Evolutionary conservation across 2,113 vertebrate genomes (phyloP).

Genomic region (Menura novaehollandiae): DNA sequence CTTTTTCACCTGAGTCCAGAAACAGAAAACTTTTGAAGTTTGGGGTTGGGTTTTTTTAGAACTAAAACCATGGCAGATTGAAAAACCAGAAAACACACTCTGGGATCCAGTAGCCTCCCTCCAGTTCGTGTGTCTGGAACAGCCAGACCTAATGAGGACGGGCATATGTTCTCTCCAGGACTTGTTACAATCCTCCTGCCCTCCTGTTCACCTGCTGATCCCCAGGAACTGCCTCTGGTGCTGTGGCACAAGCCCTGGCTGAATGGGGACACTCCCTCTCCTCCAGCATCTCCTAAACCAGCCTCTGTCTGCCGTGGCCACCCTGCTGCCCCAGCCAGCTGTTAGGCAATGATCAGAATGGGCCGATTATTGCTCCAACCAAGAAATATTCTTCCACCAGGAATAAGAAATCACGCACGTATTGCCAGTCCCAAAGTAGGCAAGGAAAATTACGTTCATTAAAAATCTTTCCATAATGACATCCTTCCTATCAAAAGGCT

Average conservation of each 20-base stretch:
- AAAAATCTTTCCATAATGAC: conserved; percentile 38
- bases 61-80: neutral
- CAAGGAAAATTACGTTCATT: conserved; percentile 15
- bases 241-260: neutral
- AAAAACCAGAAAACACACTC: neutral
- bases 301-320: neutral
- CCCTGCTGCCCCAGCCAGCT: neutral
- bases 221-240: neutral
- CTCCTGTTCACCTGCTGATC: neutral
- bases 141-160: rapidly evolving
- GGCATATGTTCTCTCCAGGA: neutral
- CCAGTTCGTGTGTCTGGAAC: neutral
- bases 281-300: neutral
- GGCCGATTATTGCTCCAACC: neutral
- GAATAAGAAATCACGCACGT: neutral
- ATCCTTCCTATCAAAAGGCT: conserved; percentile 53
- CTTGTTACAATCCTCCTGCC: neutral
- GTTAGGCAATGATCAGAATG: neutral
- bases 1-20: neutral
- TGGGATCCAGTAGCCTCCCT: neutral
- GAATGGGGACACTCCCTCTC: neutral
- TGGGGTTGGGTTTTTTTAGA: rapidly evolving
- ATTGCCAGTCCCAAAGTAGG: neutral
- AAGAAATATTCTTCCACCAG: conserved; percentile 12
- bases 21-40: neutral